phyloP scores from a whole-genome alignment of 2,797 vertebrate species.

The Poecilia velifera region DNA sequence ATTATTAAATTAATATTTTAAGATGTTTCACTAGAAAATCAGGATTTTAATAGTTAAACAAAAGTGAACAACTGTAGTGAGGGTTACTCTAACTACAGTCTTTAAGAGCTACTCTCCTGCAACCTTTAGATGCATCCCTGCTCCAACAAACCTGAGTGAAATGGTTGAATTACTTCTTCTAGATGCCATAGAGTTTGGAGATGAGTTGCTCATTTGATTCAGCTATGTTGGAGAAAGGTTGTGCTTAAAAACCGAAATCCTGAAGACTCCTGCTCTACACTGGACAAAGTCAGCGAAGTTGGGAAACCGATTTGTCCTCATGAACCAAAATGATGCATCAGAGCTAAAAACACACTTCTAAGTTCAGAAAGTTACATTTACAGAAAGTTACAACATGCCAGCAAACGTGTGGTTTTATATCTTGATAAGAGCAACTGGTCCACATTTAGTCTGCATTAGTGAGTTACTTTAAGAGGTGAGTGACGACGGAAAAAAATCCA shows the following conservation, averaged over 20 bases:
- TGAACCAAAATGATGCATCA: no score
- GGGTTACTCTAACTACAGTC: neutral
- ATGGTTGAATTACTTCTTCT: neutral
- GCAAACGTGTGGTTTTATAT: neutral
- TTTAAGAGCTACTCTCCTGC: neutral
- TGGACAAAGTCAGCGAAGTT: no score
- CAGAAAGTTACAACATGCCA: neutral
- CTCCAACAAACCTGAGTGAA: no score
- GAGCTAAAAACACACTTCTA: no score
- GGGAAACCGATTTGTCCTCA: no score
- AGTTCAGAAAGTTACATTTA: no score
- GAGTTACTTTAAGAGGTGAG: neutral
- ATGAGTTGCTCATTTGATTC: neutral
- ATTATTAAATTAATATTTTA: neutral
- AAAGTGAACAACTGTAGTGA: no score
- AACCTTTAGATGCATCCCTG: neutral
- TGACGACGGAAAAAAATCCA: conserved; percentile 13
- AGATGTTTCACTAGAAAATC: no score
- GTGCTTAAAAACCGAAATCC: no score
- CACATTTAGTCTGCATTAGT: conserved; percentile 1
- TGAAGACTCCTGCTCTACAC: no score
- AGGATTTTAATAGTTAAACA: no score
- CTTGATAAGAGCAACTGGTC: neutral
- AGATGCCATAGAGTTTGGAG: neutral
- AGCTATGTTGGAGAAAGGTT: neutral